phyloP scores from a whole-genome alignment of 2,113 vertebrate genomes.

The Eretmochelys imbricata region DNA sequence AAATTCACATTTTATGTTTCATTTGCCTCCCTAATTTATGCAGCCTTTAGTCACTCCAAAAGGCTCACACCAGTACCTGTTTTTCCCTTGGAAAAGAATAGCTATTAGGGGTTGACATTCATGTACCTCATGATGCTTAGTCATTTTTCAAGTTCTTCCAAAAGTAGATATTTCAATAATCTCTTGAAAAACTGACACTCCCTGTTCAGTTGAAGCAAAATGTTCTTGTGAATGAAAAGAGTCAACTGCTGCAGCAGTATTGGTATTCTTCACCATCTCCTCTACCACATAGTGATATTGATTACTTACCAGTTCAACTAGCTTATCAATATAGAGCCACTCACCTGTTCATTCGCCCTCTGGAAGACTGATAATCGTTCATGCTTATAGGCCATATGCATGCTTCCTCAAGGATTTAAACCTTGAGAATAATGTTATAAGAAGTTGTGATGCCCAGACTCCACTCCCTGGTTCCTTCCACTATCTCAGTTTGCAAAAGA shows the following conservation, averaged over 20 bases:
- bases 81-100: background rate
- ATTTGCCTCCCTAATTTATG: background rate
- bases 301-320: background rate
- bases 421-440: background rate
- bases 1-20: conserved; percentile 47
- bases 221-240: no score
- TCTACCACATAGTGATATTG: background rate
- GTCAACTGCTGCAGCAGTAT: background rate
- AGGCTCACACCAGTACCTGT: background rate
- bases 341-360: background rate
- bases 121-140: conserved; percentile 1
- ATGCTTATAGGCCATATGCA: background rate
- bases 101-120: conserved; percentile 44
- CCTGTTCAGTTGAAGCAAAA: no score
- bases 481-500: background rate
- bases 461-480: background rate
- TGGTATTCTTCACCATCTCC: background rate
- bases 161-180: background rate
- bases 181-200: background rate
- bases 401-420: background rate
- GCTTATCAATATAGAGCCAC: background rate
- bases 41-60: conserved; percentile 57
- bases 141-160: background rate
- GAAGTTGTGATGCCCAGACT: background rate
- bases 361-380: background rate